Conservation (phyloP, 2,888 invertebrate species). For the Pardosa pseudoannulata region DNA sequence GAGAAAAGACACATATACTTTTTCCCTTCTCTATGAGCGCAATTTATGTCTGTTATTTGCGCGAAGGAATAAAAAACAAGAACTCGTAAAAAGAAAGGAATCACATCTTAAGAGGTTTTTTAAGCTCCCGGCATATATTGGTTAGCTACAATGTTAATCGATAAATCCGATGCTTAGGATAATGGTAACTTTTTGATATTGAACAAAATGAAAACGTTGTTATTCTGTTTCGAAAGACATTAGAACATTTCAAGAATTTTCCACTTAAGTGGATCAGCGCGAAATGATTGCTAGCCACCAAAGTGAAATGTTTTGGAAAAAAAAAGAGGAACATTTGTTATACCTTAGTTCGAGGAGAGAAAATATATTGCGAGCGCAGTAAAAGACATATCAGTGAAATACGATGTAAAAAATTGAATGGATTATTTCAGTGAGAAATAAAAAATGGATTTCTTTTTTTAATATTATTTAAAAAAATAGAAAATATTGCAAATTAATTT, state of each 20-base stretch:
- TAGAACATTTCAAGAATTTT: conserved; percentile 10
- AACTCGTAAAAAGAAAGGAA: conserved; percentile 1
- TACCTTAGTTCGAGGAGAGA: background rate
- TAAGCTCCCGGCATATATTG: conserved; percentile 8
- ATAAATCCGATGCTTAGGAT: conserved; percentile 10
- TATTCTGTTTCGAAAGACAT: conserved; percentile 4
- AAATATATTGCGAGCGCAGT: background rate
- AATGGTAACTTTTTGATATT: conserved; percentile 10
- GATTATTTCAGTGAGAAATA: too few relatives aligned
- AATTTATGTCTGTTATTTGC: conserved; percentile 40
- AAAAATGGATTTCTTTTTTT: too few relatives aligned
- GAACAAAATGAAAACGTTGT: conserved; percentile 10
- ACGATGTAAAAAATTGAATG: background rate
- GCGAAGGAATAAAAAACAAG: background rate
- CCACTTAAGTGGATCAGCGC: background rate
- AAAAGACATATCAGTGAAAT: background rate
- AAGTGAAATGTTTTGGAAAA: conserved; percentile 15
- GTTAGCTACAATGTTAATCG: conserved; percentile 45
- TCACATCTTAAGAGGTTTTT: conserved; percentile 35
- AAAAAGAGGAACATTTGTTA: conserved; percentile 4
- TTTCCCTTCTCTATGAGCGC: background rate
- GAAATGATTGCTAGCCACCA: conserved; percentile 1
- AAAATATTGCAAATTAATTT: too few relatives aligned
- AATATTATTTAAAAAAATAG: too few relatives aligned
- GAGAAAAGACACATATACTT: conserved; percentile 20